Evolutionary conservation across 2,888 invertebrate species (phyloP).

Genomic region (Eumerus sabulonum): DNA sequence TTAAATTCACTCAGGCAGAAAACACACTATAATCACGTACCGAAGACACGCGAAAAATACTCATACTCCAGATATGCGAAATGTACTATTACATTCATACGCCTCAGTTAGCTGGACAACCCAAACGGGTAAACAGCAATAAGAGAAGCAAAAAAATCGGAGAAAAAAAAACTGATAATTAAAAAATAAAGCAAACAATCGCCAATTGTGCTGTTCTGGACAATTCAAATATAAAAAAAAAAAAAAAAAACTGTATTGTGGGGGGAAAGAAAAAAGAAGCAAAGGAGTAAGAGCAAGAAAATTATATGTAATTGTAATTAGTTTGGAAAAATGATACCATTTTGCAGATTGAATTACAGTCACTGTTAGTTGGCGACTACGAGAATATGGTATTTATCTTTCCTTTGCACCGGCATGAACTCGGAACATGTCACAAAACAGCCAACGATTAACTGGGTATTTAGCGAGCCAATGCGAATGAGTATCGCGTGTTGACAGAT

Average conservation of each 20-base stretch:
- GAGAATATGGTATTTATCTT: neutral
- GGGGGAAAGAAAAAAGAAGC: slow-evolving; percentile 17
- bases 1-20: slow-evolving; percentile 57
- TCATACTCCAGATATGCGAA: slow-evolving; percentile 17
- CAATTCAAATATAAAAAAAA: slow-evolving; percentile 29
- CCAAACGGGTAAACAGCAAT: too few relatives aligned
- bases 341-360: slow-evolving; percentile 48
- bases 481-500: too few relatives aligned
- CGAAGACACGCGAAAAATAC: slow-evolving; percentile 54
- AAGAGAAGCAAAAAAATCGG: too few relatives aligned
- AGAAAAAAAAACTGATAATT: slow-evolving; percentile 31
- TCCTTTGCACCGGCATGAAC: neutral
- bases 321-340: slow-evolving; percentile 53
- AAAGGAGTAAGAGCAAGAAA: slow-evolving; percentile 26
- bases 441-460: too few relatives aligned
- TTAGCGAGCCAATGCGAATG: too few relatives aligned
- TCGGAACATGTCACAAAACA: neutral
- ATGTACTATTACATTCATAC: neutral
- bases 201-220: slow-evolving; percentile 38
- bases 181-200: slow-evolving; percentile 47
- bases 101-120: too few relatives aligned
- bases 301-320: slow-evolving; percentile 49
- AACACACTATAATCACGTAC: slow-evolving; percentile 65
- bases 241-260: neutral
- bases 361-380: slow-evolving; percentile 4